Conservation (phyloP, 2,888 invertebrate genomes). For the Holacanthella duospinosa region DNA sequence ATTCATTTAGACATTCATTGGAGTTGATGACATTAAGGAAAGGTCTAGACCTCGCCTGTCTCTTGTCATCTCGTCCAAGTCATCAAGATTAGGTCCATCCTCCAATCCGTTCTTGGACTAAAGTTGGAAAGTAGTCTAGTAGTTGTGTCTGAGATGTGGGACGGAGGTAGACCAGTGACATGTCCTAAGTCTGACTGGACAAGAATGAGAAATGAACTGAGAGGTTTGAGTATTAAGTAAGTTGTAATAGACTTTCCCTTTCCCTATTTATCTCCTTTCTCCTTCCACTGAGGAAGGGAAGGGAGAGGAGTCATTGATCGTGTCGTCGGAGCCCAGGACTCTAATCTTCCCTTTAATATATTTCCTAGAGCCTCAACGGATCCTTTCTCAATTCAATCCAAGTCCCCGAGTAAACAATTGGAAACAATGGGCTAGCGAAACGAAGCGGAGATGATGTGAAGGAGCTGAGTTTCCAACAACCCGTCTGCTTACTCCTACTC, state of each 20-base stretch:
- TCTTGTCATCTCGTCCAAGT: not conserved
- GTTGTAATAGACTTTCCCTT: slow-evolving; percentile 1
- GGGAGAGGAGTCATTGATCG: not conserved
- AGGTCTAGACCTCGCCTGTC: not conserved
- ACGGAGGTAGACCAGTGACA: not conserved
- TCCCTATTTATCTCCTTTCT: not conserved
- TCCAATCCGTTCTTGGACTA: not conserved
- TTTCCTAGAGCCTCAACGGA: not conserved
- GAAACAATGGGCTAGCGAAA: not conserved
- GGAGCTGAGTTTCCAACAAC: too few relatives aligned
- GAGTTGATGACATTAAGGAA: not conserved
- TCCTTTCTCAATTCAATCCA: not conserved
- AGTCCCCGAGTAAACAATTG: not conserved
- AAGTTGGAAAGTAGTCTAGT: not conserved
- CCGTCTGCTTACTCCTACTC: too few relatives aligned
- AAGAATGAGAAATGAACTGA: not conserved
- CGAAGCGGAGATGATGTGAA: slow-evolving; percentile 3
- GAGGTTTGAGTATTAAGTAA: not conserved
- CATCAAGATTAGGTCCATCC: too few relatives aligned
- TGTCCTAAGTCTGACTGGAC: not conserved
- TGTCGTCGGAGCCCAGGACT: too few relatives aligned
- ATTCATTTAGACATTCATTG: not conserved
- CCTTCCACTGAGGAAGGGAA: not conserved
- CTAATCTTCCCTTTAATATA: not conserved
- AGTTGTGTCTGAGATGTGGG: not conserved